A percentile compares a stretch with the other conserved stretches of the same genome.
Evolutionary conservation across 2,888 invertebrate species (phyloP).

Genomic region (Cactoblastis cactorum): DNA sequence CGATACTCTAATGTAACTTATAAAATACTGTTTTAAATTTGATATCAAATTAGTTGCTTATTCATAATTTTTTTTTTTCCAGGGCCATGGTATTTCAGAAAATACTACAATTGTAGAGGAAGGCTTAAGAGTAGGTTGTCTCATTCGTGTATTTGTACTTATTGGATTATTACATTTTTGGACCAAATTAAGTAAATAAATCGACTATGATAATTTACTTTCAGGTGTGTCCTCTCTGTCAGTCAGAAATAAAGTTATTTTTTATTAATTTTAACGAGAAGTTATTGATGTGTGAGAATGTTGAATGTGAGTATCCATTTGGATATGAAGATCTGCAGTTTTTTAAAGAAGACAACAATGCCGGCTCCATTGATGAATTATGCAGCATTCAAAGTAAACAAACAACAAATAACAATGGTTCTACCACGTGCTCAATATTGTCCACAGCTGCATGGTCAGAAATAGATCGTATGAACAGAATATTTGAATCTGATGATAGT

Average conservation of each 20-base stretch:
- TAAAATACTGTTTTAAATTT: too few species aligned
- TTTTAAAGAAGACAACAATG: slow-evolving; percentile 34
- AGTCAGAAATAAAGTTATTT: slow-evolving; percentile 37
- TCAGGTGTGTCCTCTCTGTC: slow-evolving; percentile 57
- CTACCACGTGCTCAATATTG: slow-evolving; percentile 29
- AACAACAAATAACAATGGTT: slow-evolving; percentile 9
- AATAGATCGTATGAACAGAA: slow-evolving; percentile 34
- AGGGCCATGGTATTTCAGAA: slow-evolving; percentile 13
- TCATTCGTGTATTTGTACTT: not conserved
- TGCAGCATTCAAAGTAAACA: slow-evolving; percentile 22
- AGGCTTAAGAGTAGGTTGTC: slow-evolving; percentile 15
- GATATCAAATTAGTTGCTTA: not conserved
- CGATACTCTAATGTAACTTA: slow-evolving; percentile 3
- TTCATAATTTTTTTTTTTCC: not conserved
- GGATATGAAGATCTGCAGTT: slow-evolving; percentile 45
- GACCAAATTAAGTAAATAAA: not conserved
- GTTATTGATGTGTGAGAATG: slow-evolving; percentile 55
- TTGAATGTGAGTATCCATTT: slow-evolving; percentile 54
- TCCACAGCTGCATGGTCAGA: slow-evolving; percentile 42
- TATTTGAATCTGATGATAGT: slow-evolving; percentile 34
- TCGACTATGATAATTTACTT: slow-evolving; percentile 19
- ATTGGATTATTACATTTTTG: slow-evolving; percentile 7
- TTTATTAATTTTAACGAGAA: slow-evolving; percentile 51
- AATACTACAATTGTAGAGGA: slow-evolving; percentile 20
- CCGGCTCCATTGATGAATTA: slow-evolving; percentile 27